Conservation (phyloP, 2,888 invertebrate species). For the Silvanus unidentatus region DNA sequence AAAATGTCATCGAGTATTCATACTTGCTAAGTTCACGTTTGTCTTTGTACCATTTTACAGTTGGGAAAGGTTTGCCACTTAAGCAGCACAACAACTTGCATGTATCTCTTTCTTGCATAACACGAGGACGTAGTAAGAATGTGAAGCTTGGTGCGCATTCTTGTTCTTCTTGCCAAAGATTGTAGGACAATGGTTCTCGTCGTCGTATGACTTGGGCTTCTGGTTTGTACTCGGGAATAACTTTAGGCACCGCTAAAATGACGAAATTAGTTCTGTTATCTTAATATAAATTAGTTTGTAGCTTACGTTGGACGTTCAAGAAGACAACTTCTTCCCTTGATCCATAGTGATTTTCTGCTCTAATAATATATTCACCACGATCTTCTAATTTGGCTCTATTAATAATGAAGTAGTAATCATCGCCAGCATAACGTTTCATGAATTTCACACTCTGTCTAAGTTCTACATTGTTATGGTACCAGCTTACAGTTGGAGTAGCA, state of each 20-base stretch:
- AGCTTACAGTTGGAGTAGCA: slow-evolving; percentile 90
- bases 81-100: slow-evolving; percentile 97
- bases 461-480: slow-evolving; percentile 91
- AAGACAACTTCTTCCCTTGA: slow-evolving; percentile 94
- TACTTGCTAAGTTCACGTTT: slow-evolving; percentile 83
- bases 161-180: slow-evolving; percentile 87
- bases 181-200: slow-evolving; percentile 77
- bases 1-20: slow-evolving; percentile 84
- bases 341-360: slow-evolving; percentile 95
- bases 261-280: too few species aligned
- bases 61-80: slow-evolving; percentile 90
- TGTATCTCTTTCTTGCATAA: slow-evolving; percentile 92
- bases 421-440: slow-evolving; percentile 96
- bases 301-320: slow-evolving; percentile 90
- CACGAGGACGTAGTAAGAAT: slow-evolving; percentile 96
- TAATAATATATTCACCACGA: slow-evolving; percentile 94
- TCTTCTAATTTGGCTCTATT: slow-evolving; percentile 93
- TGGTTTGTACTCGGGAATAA: slow-evolving; percentile 60
- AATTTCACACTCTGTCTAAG: slow-evolving; percentile 95
- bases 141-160: slow-evolving; percentile 95
- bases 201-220: slow-evolving; percentile 67
- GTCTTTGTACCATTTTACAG: slow-evolving; percentile 90
- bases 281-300: too few species aligned
- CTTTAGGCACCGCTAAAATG: slow-evolving; percentile 65
- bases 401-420: slow-evolving; percentile 96